A percentile compares a stretch with the other conserved stretches of the same genome.
These are phyloP conservation scores for Pangasius djambal DNA, from an alignment of 2,797 vertebrate genomes.

Conservation along the genomic window DNA sequence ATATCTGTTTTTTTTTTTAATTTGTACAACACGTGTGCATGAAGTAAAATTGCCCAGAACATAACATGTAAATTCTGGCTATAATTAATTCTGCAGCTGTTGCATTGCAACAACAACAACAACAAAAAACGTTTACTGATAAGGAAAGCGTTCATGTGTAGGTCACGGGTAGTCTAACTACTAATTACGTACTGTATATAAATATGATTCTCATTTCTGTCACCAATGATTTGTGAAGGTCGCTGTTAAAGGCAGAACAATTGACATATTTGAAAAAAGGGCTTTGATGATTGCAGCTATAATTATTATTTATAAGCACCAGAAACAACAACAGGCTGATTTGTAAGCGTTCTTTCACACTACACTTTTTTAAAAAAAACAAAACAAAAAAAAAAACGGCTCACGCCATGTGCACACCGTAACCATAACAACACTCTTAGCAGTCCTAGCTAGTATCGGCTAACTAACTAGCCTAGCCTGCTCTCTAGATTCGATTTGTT, in stretches of 20 bases:
- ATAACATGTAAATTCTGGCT: neutral
- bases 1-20: neutral
- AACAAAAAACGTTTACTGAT: neutral
- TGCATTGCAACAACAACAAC: neutral
- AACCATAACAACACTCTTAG: neutral
- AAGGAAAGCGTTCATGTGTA: neutral
- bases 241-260: neutral
- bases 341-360: neutral
- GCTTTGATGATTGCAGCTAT: too few relatives aligned
- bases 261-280: too few relatives aligned
- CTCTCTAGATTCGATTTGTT: neutral
- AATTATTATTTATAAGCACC: neutral
- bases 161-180: neutral
- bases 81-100: neutral
- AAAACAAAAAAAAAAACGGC: too few relatives aligned
- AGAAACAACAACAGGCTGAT: neutral
- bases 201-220: neutral
- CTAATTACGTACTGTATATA: neutral
- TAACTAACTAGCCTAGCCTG: neutral
- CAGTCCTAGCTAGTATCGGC: neutral
- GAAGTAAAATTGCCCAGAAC: neutral
- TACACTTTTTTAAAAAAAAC: too few relatives aligned
- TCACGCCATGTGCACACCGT: neutral
- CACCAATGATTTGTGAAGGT: neutral
- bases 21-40: neutral